These are phyloP conservation scores for Meteorus colon DNA, from an alignment of 2,888 invertebrate species.

Conservation along the genomic window DNA sequence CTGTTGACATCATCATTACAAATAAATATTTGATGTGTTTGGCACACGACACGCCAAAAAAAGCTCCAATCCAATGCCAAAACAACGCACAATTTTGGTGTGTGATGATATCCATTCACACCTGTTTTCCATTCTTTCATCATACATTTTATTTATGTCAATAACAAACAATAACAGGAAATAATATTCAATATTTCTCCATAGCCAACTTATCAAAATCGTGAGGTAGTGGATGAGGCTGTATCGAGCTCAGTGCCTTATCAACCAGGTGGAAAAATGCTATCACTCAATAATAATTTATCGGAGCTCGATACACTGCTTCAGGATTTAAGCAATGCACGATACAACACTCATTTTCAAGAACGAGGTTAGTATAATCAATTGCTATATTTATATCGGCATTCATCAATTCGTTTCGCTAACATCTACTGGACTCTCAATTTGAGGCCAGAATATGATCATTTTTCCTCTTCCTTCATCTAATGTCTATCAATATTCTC, in stretches of 20 bases:
- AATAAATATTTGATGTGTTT: constrained; percentile 44
- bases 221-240: constrained; percentile 74
- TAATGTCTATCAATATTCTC: too few species aligned
- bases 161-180: neutral
- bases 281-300: constrained; percentile 82
- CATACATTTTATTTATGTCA: constrained; percentile 15
- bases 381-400: neutral
- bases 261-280: constrained; percentile 70
- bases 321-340: constrained; percentile 91
- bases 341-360: constrained; percentile 74
- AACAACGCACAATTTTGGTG: constrained; percentile 28
- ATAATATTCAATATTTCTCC: constrained; percentile 56
- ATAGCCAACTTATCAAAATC: constrained; percentile 82
- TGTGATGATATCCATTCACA: constrained; percentile 41
- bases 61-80: constrained; percentile 24
- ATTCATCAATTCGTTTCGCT: neutral
- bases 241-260: constrained; percentile 72
- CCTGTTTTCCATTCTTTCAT: constrained; percentile 46
- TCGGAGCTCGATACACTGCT: constrained; percentile 93
- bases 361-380: constrained; percentile 71
- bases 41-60: constrained; percentile 32
- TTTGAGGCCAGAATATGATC: too few species aligned
- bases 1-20: constrained; percentile 54
- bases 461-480: too few species aligned
- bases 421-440: too few species aligned